Conservation (phyloP, 2,113 vertebrate genomes). For the Uria aalge region DNA sequence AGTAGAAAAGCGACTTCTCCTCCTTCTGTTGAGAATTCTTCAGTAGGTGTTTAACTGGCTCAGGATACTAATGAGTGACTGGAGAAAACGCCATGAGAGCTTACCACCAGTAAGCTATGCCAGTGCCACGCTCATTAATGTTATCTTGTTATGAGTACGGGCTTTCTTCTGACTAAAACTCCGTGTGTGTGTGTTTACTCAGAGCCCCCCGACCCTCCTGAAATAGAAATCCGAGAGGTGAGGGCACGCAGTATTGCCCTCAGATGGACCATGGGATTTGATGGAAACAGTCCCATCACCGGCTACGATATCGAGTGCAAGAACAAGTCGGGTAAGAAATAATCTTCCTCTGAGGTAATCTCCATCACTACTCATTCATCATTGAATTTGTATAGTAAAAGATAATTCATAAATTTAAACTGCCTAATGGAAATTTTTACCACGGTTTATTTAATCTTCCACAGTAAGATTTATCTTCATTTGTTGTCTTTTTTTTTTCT, state of each 20-base stretch:
- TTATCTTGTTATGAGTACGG: accelerated
- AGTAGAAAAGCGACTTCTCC: not conserved
- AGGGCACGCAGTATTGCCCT: constrained; percentile 95
- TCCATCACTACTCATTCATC: accelerated
- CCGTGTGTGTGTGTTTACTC: not conserved
- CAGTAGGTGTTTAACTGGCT: not conserved
- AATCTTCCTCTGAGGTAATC: not conserved
- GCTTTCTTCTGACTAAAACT: not conserved
- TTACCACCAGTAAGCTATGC: not conserved
- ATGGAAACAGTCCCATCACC: constrained; percentile 97
- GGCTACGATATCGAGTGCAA: constrained; percentile 99
- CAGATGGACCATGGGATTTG: constrained; percentile 98
- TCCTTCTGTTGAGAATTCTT: not conserved
- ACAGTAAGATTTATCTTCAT: not conserved
- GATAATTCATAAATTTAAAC: not conserved
- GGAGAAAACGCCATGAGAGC: not conserved
- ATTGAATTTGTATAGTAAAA: not conserved
- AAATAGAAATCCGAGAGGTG: constrained; percentile 96
- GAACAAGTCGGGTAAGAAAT: constrained; percentile 91
- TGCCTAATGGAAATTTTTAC: not conserved
- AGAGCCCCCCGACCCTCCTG: constrained; percentile 95
- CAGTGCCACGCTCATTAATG: not conserved
- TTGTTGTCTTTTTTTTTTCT: not conserved
- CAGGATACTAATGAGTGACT: not conserved
- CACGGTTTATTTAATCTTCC: not conserved